Conservation (phyloP, 2,113 vertebrate species). For the Stomatorhinus ivindoensis region DNA sequence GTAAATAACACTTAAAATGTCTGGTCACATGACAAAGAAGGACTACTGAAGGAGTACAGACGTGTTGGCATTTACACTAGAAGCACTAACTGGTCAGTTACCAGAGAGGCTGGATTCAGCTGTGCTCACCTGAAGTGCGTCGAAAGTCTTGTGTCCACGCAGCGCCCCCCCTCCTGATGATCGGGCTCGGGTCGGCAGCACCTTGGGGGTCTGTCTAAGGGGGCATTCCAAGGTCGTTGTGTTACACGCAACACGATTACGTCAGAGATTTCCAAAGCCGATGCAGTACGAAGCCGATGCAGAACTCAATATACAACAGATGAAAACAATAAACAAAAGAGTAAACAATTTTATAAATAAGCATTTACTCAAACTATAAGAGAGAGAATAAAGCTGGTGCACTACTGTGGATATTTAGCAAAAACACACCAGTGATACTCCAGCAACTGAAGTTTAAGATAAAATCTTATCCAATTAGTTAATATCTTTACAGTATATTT, state of each 20-base stretch:
- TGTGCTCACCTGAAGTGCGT: slow-evolving; percentile 53
- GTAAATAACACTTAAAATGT: not conserved
- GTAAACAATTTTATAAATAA: not conserved
- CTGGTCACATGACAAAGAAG: not conserved
- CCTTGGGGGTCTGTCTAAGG: slow-evolving; percentile 38
- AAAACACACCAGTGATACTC: not conserved
- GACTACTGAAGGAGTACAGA: not conserved
- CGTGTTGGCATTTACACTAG: not conserved
- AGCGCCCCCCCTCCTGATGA: slow-evolving; percentile 53
- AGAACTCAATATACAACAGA: not conserved
- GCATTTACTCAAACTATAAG: not conserved
- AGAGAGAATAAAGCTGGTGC: not conserved
- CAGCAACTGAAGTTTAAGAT: not conserved
- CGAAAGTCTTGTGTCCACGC: slow-evolving; percentile 52
- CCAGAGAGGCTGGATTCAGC: not conserved
- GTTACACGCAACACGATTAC: not conserved
- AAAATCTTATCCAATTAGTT: not conserved
- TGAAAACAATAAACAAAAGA: not conserved
- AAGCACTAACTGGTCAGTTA: not conserved
- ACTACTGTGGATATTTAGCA: not conserved
- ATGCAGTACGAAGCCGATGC: too few species aligned
- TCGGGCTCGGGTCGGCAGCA: slow-evolving; percentile 34
- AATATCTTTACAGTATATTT: not conserved
- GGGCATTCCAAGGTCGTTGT: not conserved
- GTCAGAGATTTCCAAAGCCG: not conserved